Evolutionary conservation across 2,113 vertebrate species (phyloP).

Genomic region (Proteles cristata): DNA sequence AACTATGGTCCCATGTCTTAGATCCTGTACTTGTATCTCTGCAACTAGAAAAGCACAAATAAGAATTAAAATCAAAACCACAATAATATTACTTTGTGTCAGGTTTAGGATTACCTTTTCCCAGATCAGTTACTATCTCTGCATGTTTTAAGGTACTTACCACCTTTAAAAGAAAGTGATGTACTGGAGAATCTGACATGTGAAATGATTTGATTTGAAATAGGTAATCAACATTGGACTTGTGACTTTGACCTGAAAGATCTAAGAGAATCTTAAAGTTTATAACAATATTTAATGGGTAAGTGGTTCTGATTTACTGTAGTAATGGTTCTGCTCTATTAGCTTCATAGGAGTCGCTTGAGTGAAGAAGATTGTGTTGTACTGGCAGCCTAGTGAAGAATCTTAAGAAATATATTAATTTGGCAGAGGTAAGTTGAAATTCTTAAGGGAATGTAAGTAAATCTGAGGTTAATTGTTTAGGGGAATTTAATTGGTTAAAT

Average conservation of each 20-base stretch:
- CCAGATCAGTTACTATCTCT: not conserved
- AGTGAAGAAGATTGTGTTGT: not conserved
- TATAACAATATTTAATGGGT: not conserved
- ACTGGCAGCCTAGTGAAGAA: constrained; percentile 18
- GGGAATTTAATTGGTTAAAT: constrained; percentile 47
- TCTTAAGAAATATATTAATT: constrained; percentile 46
- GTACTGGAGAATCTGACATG: not conserved
- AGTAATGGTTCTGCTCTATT: constrained; percentile 35
- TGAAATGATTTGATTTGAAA: constrained; percentile 44
- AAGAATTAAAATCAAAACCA: not conserved
- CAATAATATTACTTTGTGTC: constrained; percentile 38
- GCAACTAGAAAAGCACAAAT: not conserved
- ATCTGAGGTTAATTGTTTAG: constrained; percentile 50
- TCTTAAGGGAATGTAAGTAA: constrained; percentile 54
- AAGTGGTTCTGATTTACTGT: constrained; percentile 17
- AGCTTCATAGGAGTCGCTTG: not conserved
- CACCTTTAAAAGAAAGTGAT: not conserved
- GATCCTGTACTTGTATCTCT: not conserved
- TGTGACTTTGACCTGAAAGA: constrained; percentile 47
- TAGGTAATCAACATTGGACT: constrained; percentile 28
- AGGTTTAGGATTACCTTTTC: constrained; percentile 36
- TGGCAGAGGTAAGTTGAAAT: constrained; percentile 37
- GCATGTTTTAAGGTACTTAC: not conserved
- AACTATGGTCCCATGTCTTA: not conserved
- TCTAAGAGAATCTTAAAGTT: constrained; percentile 32